phyloP scores from a whole-genome alignment of 2,797 vertebrate genomes.

The Notamacropus eugenii region DNA sequence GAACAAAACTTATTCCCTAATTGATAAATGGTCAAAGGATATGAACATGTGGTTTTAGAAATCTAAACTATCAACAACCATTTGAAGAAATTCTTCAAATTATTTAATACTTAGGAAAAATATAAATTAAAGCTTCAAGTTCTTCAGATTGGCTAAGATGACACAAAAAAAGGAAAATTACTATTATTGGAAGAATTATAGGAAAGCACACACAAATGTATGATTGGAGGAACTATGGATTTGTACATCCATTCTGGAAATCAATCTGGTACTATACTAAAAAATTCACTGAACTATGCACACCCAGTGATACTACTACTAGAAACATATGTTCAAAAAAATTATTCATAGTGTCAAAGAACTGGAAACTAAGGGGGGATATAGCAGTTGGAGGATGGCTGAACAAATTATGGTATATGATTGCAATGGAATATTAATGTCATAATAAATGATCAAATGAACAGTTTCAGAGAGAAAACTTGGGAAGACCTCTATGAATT shows the following conservation, averaged over 20 bases:
- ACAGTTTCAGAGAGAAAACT: no score
- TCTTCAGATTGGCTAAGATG: not conserved
- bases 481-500: not conserved
- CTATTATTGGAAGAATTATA: not conserved
- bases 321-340: not conserved
- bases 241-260: not conserved
- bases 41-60: not conserved
- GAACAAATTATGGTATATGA: not conserved
- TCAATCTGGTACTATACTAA: not conserved
- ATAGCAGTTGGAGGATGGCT: not conserved
- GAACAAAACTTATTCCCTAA: not conserved
- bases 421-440: not conserved
- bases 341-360: conserved; percentile 15
- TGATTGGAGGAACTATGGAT: not conserved
- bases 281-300: not conserved
- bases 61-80: not conserved
- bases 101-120: not conserved
- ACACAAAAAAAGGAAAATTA: not conserved
- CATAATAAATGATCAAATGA: not conserved
- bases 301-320: not conserved
- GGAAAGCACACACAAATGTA: not conserved
- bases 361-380: not conserved
- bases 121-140: not conserved
- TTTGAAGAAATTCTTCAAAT: not conserved
- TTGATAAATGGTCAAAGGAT: not conserved